A percentile compares a stretch with the other conserved stretches of the same genome.
Conservation (phyloP, 1,140 invertebrate species). For the Drosophila yakuba region DNA sequence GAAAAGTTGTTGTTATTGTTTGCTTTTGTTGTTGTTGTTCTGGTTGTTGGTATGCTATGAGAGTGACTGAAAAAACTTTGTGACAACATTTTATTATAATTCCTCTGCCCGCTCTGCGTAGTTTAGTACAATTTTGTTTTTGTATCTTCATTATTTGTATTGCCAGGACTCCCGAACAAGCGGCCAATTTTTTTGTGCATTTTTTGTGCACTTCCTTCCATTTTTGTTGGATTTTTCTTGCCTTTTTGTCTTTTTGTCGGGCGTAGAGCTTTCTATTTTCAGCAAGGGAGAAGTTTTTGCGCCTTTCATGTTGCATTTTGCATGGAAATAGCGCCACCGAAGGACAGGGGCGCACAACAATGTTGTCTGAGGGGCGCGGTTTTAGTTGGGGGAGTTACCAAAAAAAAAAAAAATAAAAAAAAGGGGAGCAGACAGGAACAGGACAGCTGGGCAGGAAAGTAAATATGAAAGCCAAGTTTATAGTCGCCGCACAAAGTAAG, state of each 20-base stretch:
- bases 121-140: slow-evolving; percentile 74
- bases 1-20: slow-evolving; percentile 82
- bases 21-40: slow-evolving; percentile 23
- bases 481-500: slow-evolving; percentile 66
- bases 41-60: slow-evolving; percentile 14
- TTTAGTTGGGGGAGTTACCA: too few species aligned
- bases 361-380: slow-evolving; percentile 33
- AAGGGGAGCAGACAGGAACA: slow-evolving; percentile 44
- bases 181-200: neutral
- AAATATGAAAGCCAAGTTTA: slow-evolving; percentile 77
- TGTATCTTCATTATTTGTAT: slow-evolving; percentile 82
- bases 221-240: slow-evolving; percentile 1
- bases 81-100: slow-evolving; percentile 84
- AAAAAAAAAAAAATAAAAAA: neutral
- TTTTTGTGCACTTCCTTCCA: slow-evolving; percentile 7
- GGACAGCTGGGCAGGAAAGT: slow-evolving; percentile 66
- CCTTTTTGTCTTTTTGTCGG: slow-evolving; percentile 11
- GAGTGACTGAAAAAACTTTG: slow-evolving; percentile 64
- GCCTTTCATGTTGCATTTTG: slow-evolving; percentile 77
- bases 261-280: slow-evolving; percentile 58
- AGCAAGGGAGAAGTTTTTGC: slow-evolving; percentile 59
- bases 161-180: slow-evolving; percentile 32
- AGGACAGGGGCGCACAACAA: slow-evolving; percentile 55
- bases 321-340: slow-evolving; percentile 58
- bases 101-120: slow-evolving; percentile 57